Percentiles rank a stretch among this genome's conserved stretches.
These are phyloP conservation scores for Okapia johnstoni DNA, from an alignment of 2,113 vertebrate species.

Conservation along the genomic window DNA sequence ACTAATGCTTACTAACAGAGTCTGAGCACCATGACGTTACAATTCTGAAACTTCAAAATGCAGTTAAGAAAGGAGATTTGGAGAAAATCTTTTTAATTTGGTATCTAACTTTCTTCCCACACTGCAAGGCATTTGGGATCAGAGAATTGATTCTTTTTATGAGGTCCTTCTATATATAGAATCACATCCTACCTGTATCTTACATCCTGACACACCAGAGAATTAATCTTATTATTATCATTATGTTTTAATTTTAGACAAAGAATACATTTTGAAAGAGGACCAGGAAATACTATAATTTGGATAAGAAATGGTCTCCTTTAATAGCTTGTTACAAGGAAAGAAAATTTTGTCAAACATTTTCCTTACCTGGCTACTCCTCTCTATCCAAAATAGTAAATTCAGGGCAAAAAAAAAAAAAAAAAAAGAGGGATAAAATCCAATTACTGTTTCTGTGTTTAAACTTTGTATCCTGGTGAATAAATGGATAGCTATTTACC, in stretches of 20 bases:
- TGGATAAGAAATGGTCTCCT: background rate
- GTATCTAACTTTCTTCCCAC: background rate
- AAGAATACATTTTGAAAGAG: slow-evolving; percentile 22
- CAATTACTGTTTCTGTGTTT: background rate
- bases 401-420: background rate
- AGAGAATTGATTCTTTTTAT: slow-evolving; percentile 1
- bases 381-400: background rate
- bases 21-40: background rate
- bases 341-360: background rate
- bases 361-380: background rate
- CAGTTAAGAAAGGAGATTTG: background rate
- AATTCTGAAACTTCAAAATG: background rate
- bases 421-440: fast-evolving
- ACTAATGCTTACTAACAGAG: background rate
- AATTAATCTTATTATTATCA: slow-evolving; percentile 1
- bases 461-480: background rate
- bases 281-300: background rate
- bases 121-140: background rate
- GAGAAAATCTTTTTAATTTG: background rate
- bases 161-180: slow-evolving; percentile 16
- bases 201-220: background rate
- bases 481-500: background rate
- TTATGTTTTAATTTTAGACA: slow-evolving; percentile 3
- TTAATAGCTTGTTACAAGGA: background rate
- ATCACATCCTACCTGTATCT: background rate